Evolutionary conservation across 2,888 invertebrate genomes (phyloP), one percentile per base, ranked within the genome.

Genomic region (Ryuthela nishihirai): DNA sequence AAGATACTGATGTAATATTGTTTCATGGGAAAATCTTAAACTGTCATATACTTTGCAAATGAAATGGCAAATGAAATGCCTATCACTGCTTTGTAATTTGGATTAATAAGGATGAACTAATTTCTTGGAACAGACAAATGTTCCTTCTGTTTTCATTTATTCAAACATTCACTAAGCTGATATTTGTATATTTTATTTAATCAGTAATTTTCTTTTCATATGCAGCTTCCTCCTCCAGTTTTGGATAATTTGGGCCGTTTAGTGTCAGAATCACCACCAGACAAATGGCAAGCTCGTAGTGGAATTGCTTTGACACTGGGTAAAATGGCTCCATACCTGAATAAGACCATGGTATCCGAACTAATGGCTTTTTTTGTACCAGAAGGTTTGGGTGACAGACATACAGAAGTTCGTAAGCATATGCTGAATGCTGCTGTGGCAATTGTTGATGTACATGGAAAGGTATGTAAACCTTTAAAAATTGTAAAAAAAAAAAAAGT

Each of bases 391-490:
- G 86, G 86, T 1, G 99, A 99, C 78, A 80, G 94, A 20, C 82
- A 85, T 72, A 83, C 84, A 66, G 78, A 80, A 34, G 92, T 93
- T 18, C 82, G 93, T 49, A 86, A 85, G 23, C 85, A 89, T 74
- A 97, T 99, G 95, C 79, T 95, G 54, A 85, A 85, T 64, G 93
- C 97, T 12, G 95, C 97, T n/a, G 82, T 94, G 66, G 86, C 86
- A 43, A 83, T 90, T 59, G 90, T 98, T 2, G 88, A 94, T 72
- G 78, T 87, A 49, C 95, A 98, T 75, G 98, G 98, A 25, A 93
- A 92, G 79, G 86, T 85, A 47, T 20, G n/a, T 2, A 18, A 5
- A 35, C 20, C n/a, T n/a, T n/a, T n/a, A n/a, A n/a, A n/a, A n/a
- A n/a, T n/a, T n/a, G n/a, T n/a, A n/a, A n/a, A n/a, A n/a, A n/a